Percentiles rank a stretch among this genome's conserved stretches.
Evolutionary conservation across 2,888 invertebrate species (phyloP).

Genomic region (Dryococelus australis): DNA sequence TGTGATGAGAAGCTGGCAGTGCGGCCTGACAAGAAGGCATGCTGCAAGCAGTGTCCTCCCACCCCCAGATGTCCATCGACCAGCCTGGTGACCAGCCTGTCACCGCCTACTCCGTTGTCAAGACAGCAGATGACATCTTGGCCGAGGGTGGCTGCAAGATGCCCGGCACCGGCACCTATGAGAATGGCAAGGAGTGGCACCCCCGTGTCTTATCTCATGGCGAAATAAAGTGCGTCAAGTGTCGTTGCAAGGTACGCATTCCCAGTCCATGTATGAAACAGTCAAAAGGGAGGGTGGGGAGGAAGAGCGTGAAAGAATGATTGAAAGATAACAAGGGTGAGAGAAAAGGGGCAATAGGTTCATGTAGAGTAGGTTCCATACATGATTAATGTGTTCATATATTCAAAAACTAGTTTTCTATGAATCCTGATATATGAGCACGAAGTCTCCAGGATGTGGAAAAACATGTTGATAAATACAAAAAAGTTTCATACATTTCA

Average conservation of each 20-base stretch:
- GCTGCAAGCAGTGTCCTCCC: slow-evolving; percentile 79
- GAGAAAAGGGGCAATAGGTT: no score
- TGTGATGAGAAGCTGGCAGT: slow-evolving; percentile 78
- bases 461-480: no score
- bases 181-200: slow-evolving; percentile 84
- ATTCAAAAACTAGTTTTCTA: no score
- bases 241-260: slow-evolving; percentile 83
- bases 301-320: no score
- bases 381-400: no score
- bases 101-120: slow-evolving; percentile 40
- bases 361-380: no score
- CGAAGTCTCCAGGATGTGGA: no score
- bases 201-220: slow-evolving; percentile 88
- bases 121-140: slow-evolving; percentile 73
- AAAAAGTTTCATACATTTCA: no score
- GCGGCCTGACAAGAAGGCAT: slow-evolving; percentile 77
- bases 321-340: no score
- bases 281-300: no score
- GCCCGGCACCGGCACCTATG: slow-evolving; percentile 68
- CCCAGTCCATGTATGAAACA: no score
- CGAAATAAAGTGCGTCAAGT: slow-evolving; percentile 87
- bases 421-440: no score
- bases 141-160: slow-evolving; percentile 80
- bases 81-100: slow-evolving; percentile 30
- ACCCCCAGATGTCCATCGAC: slow-evolving; percentile 34